Evolutionary conservation across 2,113 vertebrate genomes (phyloP), one percentile per base, ranked within the genome.

Genomic region (Nipponia nippon): DNA sequence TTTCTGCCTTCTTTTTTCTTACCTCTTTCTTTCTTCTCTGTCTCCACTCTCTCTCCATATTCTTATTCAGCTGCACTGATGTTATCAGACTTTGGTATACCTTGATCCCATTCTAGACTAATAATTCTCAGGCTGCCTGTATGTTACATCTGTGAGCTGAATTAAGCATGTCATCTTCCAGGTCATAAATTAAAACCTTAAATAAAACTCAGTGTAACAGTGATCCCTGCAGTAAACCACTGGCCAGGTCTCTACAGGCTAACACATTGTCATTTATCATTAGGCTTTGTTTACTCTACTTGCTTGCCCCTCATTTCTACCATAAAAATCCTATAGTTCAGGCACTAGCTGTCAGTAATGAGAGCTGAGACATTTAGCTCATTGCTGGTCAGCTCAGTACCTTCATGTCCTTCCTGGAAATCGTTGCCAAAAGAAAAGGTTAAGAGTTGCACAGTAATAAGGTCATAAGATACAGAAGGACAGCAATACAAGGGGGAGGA

Each of bases 361-460:
- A 90, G 62, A 93, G 61, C 93, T 83, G 69, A 89, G 84, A 83
- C 29, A 83, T 93, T 94, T 79, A 91, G 36, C 66, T 89, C 50
- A 65, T 73, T 86, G 87, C 62, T 94, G 89, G 58, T 91, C 81
- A 86, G 42, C 23, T 91, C 46, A 69, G 62, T 85, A 72, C 47
- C 49, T 95, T 94, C 72, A 87, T 56, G 56, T 79, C 77, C 85
- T 96, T 95, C 77, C 87, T 93, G 73, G 62, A 89, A 93, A 85
- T 67, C 25, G 22, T n/a, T 95, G 73, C 75, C 78, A 93, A 89
- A 94, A 86, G 46, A 49, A 94, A 95, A 96, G 84, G 93, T 95
- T 94, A 87, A 77, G 93, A 96, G 89, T 62, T 80, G 46, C 62
- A 66, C 32, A 34, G 80, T 89, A 97, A 83, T 95, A 95, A 94